Base-by-base conservation (phyloP, 2,113 vertebrate species). In the Ifrita kowaldi region DNA sequence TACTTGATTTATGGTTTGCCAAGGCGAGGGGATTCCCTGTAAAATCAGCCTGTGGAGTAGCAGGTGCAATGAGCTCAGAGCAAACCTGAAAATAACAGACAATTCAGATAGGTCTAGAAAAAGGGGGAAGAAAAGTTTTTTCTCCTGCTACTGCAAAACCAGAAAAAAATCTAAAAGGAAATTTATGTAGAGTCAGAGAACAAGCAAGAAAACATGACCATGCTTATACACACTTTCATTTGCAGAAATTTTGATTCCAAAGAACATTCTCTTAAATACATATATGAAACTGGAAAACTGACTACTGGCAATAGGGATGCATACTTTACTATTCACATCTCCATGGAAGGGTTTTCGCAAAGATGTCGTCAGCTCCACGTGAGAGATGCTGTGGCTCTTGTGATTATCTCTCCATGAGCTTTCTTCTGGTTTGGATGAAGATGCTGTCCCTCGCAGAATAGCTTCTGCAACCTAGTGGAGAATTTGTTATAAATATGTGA, bases 381-480 rank as follows among this genome's bases (percentile, higher is more conserved):
- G 49, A 19, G n/a, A 47, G 9, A 53, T 46, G 10, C 32, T n/a
- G 28, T 49, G 42, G 19, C 32, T 94, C 24, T 47, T 87, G 13
- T 8, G 26, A 57, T 75, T 87, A 10, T 49, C 19, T 4, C 24
- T 39, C 30, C 5, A 6, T 7, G 39, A 24, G 21, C 28, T 90
- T 52, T 89, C 93, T 65, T 94, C 55, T n/a, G 65, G 56, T 46
- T 52, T 82, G 28, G 71, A n/a, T 35, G 24, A 90, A 44, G 70
- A 21, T 30, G 79, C 52, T 63, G 63, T 63, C 39, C 71, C 93
- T 89, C 14, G 37, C n/a, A 95, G 60, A 88, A 96, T 46, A n/a
- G 91, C 63, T 89, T 91, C 87, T 33, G 90, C 88, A 42, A 91
- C 84, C 97, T 97, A 46, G 11, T 39, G 32, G 67, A 79, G 16